Evolutionary conservation across 2,888 invertebrate species (phyloP).

Genomic region (Gonocerus acuteangulatus): DNA sequence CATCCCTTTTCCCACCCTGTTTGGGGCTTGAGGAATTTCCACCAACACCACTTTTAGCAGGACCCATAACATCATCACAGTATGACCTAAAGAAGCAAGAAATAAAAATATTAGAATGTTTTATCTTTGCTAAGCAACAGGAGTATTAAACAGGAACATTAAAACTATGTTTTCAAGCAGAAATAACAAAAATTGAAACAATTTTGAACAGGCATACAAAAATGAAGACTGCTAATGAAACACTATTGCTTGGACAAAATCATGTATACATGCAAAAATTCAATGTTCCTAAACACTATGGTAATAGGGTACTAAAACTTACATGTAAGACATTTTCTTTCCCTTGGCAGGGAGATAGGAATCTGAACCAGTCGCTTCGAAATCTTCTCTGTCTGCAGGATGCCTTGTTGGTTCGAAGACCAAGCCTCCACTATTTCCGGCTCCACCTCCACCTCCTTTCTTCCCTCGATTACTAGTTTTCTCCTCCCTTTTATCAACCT

Average conservation of each 20-base stretch:
- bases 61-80: constrained; percentile 24
- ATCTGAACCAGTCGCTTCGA: constrained; percentile 62
- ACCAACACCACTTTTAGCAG: constrained; percentile 13
- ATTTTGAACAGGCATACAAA: too few species aligned
- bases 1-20: constrained; percentile 61
- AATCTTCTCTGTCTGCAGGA: constrained; percentile 66
- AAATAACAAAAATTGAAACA: not conserved
- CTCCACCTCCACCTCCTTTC: constrained; percentile 3
- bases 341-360: constrained; percentile 44
- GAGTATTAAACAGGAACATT: not conserved
- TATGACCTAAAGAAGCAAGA: constrained; percentile 17
- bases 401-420: constrained; percentile 64
- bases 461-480: not conserved
- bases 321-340: constrained; percentile 42
- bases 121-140: constrained; percentile 1
- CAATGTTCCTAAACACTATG: too few species aligned
- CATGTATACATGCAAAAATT: too few species aligned
- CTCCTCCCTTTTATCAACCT: constrained; percentile 13
- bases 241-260: too few species aligned
- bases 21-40: constrained; percentile 54
- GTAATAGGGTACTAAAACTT: constrained; percentile 32
- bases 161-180: not conserved
- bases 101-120: too few species aligned
- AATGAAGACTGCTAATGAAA: too few species aligned
- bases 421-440: constrained; percentile 47